Percentiles rank a stretch among this genome's conserved stretches.
phyloP scores from a whole-genome alignment of 2,888 invertebrate genomes.

The Sphaeridia pumilis region DNA sequence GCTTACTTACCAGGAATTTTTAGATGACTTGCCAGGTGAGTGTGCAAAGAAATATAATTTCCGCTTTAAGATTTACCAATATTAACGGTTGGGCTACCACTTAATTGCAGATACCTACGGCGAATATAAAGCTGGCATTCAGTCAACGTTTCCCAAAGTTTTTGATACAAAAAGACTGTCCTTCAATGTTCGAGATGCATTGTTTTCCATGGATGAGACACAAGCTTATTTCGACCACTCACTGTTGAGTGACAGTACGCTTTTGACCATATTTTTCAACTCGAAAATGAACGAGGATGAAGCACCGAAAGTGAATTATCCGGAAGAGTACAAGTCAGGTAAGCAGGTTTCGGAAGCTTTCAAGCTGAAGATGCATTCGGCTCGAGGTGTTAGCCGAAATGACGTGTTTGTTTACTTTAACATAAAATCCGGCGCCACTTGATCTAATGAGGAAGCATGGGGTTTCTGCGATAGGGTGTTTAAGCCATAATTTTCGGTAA shows the following conservation, averaged over 20 bases:
- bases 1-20: slow-evolving; percentile 59
- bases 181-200: not conserved
- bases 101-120: slow-evolving; percentile 42
- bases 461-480: too few species aligned
- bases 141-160: slow-evolving; percentile 52
- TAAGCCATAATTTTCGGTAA: too few species aligned
- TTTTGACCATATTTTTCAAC: not conserved
- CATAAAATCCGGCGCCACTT: too few species aligned
- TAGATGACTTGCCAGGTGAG: slow-evolving; percentile 50
- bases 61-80: too few species aligned
- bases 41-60: too few species aligned
- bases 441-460: too few species aligned
- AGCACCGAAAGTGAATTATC: not conserved
- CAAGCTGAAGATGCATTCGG: not conserved
- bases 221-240: not conserved
- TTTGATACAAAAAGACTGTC: slow-evolving; percentile 65
- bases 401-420: not conserved
- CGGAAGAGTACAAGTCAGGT: slow-evolving; percentile 10
- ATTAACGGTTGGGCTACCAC: too few species aligned
- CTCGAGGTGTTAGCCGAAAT: not conserved
- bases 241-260: not conserved
- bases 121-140: slow-evolving; percentile 52
- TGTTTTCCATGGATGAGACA: slow-evolving; percentile 2
- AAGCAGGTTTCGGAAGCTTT: not conserved
- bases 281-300: not conserved